phyloP scores from a whole-genome alignment of 2,888 invertebrate species.

The Rutpela maculata region DNA sequence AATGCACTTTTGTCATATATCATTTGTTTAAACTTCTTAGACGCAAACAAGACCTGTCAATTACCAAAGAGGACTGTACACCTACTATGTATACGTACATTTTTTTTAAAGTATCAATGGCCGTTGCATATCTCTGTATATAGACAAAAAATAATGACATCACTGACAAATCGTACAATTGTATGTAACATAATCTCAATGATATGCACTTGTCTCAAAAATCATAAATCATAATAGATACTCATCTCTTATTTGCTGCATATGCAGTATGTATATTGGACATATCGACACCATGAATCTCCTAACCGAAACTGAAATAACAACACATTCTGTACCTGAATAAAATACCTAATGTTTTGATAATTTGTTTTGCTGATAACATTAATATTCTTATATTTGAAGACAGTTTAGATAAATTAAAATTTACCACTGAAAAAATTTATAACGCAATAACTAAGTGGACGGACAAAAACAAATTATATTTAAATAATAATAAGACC shows the following conservation, averaged over 20 bases:
- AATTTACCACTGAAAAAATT: too few species aligned
- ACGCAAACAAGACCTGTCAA: constrained; percentile 8
- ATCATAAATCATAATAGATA: constrained; percentile 4
- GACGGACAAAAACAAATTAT: too few species aligned
- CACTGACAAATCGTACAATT: not conserved
- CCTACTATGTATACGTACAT: not conserved
- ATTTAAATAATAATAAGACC: too few species aligned
- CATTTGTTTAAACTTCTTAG: constrained; percentile 12
- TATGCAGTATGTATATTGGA: not conserved
- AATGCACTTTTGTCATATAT: constrained; percentile 1
- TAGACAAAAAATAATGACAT: not conserved
- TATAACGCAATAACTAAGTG: too few species aligned
- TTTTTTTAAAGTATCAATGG: not conserved
- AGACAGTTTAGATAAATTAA: too few species aligned
- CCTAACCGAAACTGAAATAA: too few species aligned
- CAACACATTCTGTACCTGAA: too few species aligned
- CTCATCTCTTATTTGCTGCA: not conserved
- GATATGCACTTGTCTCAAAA: not conserved
- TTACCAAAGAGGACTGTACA: not conserved
- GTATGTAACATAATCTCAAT: constrained; percentile 5
- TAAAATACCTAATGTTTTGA: too few species aligned
- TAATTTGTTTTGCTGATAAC: too few species aligned
- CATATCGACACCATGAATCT: not conserved
- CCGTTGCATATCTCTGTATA: not conserved
- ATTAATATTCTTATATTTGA: too few species aligned